These are phyloP conservation scores for Epinephelus malabaricus DNA, from an alignment of 2,797 vertebrate genomes.

Conservation along the genomic window DNA sequence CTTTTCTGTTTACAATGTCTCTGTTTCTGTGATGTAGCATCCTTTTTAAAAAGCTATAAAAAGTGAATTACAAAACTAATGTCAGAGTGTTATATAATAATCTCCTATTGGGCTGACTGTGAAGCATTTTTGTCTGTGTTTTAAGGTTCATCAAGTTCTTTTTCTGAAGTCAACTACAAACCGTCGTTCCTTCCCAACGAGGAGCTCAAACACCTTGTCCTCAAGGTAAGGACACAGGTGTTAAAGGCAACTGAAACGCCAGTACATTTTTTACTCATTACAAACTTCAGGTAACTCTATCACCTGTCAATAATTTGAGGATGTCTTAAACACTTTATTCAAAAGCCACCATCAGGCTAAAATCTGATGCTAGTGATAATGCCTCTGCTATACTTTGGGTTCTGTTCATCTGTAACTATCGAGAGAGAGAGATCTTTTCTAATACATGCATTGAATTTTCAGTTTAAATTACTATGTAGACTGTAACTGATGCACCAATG, in stretches of 20 bases:
- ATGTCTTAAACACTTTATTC: not conserved
- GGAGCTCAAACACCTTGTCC: constrained; percentile 93
- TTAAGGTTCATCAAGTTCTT: constrained; percentile 89
- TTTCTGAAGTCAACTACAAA: constrained; percentile 89
- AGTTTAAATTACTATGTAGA: not conserved
- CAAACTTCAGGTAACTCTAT: too few species aligned
- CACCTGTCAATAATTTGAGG: not conserved
- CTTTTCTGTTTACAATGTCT: too few species aligned
- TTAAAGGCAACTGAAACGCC: not conserved
- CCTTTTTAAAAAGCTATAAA: too few species aligned
- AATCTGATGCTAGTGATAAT: not conserved
- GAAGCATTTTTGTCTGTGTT: constrained; percentile 20
- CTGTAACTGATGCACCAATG: not conserved
- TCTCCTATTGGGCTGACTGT: not conserved
- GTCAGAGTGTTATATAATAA: not conserved
- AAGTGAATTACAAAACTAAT: not conserved
- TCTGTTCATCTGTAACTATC: not conserved
- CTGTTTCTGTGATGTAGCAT: too few species aligned
- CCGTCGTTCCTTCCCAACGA: constrained; percentile 94
- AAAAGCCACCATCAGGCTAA: not conserved
- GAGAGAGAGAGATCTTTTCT: not conserved
- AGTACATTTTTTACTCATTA: not conserved
- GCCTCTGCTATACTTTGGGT: not conserved
- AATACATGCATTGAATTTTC: not conserved
- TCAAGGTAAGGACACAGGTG: constrained; percentile 86